Base-by-base conservation (phyloP, 37 sponge, comb jelly and placozoan species). In the Amphimedon queenslandica region DNA sequence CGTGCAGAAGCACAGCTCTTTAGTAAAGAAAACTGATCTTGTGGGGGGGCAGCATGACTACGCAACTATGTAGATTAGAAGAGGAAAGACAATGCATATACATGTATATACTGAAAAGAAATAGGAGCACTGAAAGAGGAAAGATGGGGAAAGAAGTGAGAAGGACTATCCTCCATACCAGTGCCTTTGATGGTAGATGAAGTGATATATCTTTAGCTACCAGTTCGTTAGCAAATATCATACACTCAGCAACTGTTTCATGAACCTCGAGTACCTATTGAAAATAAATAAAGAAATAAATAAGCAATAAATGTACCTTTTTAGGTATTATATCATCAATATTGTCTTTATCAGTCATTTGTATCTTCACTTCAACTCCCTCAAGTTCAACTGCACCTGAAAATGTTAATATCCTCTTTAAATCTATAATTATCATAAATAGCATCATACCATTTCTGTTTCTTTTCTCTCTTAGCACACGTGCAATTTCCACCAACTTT, bases 141-240 rank as follows among this genome's bases (percentile, higher is more conserved):
- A n/a, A n/a, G n/a, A n/a, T n/a, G n/a, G n/a, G n/a, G n/a, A n/a
- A n/a, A n/a, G n/a, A n/a, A n/a, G n/a, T n/a, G n/a, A n/a, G n/a
- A n/a, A n/a, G n/a, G n/a, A n/a, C n/a, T n/a, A n/a, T n/a, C n/a
- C n/a, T n/a, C n/a, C 90, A 53, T 16, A 90, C 78, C 63, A 90
- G 79, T 20, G 91, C 51, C 11, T 37, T 37, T 11, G 91, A 76
- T 8, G 91, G 91, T 25, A 74, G 77, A 57, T 57, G 37, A 10
- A 64, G 36, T 30, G 61, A 57, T 0, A 90, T 67, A 73, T 68
- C 77, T 63, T 86, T 90, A 35, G 91, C 91, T 38, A 90, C 88
- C 82, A 72, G 86, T 30, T 82, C 70, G 47, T 90, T 90, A 58
- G 91, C 83, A 81, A 82, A 85, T 43, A 90, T 90, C 91, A 90